Conservation (phyloP, 92 coral and sea anemone species). For the Galaxea fascicularis region DNA sequence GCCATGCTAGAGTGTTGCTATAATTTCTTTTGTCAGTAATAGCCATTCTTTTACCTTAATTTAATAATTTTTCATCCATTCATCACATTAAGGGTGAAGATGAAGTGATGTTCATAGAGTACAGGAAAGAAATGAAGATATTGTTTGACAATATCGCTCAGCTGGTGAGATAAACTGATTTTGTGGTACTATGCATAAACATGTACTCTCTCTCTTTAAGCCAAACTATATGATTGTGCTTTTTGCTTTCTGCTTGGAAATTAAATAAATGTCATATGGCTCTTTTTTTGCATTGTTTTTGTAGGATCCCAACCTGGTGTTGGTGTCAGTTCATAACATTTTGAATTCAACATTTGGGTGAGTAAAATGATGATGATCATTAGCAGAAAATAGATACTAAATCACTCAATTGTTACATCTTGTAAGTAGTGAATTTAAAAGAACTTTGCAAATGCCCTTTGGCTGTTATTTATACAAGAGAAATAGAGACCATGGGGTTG, state of each 20-base stretch:
- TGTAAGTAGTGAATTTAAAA: too few species aligned
- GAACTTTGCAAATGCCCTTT: too few species aligned
- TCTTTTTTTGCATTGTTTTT: conserved; percentile 18
- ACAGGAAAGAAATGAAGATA: conserved; percentile 90
- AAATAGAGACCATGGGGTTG: too few species aligned
- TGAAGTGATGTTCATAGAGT: conserved; percentile 97
- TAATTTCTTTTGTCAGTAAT: too few species aligned
- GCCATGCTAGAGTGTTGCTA: too few species aligned
- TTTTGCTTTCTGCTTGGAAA: background rate
- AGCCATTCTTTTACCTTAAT: background rate
- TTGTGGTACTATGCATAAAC: background rate
- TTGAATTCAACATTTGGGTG: conserved; percentile 84
- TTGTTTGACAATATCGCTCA: conserved; percentile 96
- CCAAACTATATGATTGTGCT: background rate
- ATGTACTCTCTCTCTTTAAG: too few species aligned
- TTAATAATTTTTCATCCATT: background rate
- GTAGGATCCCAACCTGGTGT: conserved; percentile 87
- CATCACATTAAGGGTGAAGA: conserved; percentile 83
- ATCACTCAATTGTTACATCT: background rate
- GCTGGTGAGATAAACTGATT: conserved; percentile 62
- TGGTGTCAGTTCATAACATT: conserved; percentile 83
- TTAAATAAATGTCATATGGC: background rate
- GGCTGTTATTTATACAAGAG: too few species aligned
- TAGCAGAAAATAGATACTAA: background rate
- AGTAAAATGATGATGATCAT: background rate